Base-by-base conservation (phyloP, 2,113 vertebrate species). In the Trochalopteron elliotii region DNA sequence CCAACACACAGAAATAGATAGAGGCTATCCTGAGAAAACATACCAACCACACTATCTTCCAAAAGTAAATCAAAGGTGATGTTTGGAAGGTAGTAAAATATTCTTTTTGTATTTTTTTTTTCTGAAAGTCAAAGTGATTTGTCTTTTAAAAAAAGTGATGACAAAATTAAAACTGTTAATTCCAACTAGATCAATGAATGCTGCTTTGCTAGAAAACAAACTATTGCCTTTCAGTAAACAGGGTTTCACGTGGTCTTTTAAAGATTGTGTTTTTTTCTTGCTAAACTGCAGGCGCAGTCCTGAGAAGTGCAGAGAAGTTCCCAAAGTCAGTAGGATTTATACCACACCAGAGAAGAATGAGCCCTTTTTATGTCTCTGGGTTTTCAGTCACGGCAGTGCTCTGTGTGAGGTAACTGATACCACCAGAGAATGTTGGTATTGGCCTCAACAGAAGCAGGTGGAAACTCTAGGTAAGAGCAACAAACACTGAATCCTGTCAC, bases 1-100 rank as follows among this genome's bases (percentile, higher is more conserved):
- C 84, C 79, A 94, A 89, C 68, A 97, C 92, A 90, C 47, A 92
- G 76, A 96, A 94, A 95, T 80, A 93, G 84, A 95, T 86, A 94
- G 83, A 96, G 57, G 33, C 79, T 97, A 93, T 90, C 81, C 84
- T 97, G 89, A 97, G 97, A 96, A 95, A 95, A 97, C 86, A 83
- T 80, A 93, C 59, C 60, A 94, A 96, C 74, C 77, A 96, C 6
- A 39, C 42, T 93, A 84, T 74, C 39, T 95, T 96, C 67, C 53
- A 91, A 80, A 44, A 61, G 30, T 80, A 88, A 84, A 89, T 88
- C 63, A 85, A 92, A 90, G 28, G 28, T 85, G 23, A 90, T 30
- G 55, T 91, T 83, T 95, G 69, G 71, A 94, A 93, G 67, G 89
- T 71, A 94, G 79, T 33, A 25, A 85, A 83, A 68, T 45, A 79